Evolutionary conservation across 1,140 invertebrate genomes (phyloP).

Genomic region (Hirudo medicinalis): DNA sequence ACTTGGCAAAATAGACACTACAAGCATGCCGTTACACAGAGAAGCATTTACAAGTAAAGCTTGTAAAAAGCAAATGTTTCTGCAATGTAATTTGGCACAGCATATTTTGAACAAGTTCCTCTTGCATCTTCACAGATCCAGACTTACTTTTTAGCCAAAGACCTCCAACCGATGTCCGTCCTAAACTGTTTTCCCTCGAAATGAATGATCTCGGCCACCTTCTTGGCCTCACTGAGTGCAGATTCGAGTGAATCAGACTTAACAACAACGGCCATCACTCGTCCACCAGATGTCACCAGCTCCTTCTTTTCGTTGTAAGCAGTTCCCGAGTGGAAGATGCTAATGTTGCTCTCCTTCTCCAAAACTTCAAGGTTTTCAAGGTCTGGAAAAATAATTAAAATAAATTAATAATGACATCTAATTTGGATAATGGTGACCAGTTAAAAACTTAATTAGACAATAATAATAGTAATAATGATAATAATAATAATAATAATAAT

Average conservation of each 20-base stretch:
- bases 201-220: conserved; percentile 52
- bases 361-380: too few relatives aligned
- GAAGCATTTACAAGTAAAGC: too few relatives aligned
- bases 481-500: too few relatives aligned
- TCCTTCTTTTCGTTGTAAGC: conserved; percentile 29
- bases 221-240: conserved; percentile 50
- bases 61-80: too few relatives aligned
- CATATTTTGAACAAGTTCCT: background rate
- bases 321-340: conserved; percentile 49
- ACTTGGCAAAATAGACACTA: too few relatives aligned
- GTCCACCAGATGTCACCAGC: conserved; percentile 73
- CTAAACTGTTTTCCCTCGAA: conserved; percentile 75
- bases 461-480: too few relatives aligned
- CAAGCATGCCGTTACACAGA: too few relatives aligned
- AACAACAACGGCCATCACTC: conserved; percentile 70
- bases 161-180: conserved; percentile 76
- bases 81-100: background rate
- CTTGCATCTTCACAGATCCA: background rate
- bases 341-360: conserved; percentile 24
- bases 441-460: too few relatives aligned
- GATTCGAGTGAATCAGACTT: conserved; percentile 52
- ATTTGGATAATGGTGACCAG: too few relatives aligned
- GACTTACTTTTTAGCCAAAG: conserved; percentile 42
- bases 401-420: too few relatives aligned
- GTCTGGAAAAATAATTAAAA: too few relatives aligned